Evolutionary conservation across 2,113 vertebrate genomes (phyloP), one percentile per base, ranked within the genome.

Genomic region (Picathartes gymnocephalus): DNA sequence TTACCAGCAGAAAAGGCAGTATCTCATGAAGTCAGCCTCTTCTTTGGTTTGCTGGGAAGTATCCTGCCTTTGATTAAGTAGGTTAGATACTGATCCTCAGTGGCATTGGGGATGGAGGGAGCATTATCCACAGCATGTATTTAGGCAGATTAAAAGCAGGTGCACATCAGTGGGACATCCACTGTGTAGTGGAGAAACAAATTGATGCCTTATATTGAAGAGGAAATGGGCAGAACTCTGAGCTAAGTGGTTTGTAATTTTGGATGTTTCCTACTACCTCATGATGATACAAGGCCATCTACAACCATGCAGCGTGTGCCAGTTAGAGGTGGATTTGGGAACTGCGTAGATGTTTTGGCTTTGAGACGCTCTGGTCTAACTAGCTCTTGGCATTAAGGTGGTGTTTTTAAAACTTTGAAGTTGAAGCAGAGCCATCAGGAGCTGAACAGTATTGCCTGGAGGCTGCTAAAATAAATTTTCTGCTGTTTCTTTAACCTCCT

Each of bases 161-260:
- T 66, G 7, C 0, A 0, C 30, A 4, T 78, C 27, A 25, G 10
- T 50, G 33, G 35, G 30, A 35, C 18, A 2, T 40, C 39, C 13
- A 9, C 39, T 82, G 24, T 27, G 40, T 48, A 58, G 72, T 15
- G 15, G 17, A 78, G 39, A 72, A 30, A 62, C 33, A 48, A 58
- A 81, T 24, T 2, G 2, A 37, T 44, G 33, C 25, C 37, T 89
- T 69, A 11, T 25, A 25, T 39, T 54, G 56, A 17, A 61, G 80
- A 70, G 48, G 47, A 78, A 58, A 74, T 16, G 4, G 27, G 13
- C 37, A 69, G 25, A 81, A 17, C 35, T 86, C 23, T 48, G 30
- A 86, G 54, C 54, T 68, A 57, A 82, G 13, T 0, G 0, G 9
- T 83, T 69, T 61, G 39, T 53, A 14, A 30, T 64, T 92, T 62